A percentile compares a stretch with the other conserved stretches of the same genome.
Conservation (phyloP, 2,888 invertebrate genomes). For the Eutolmus rufibarbis region DNA sequence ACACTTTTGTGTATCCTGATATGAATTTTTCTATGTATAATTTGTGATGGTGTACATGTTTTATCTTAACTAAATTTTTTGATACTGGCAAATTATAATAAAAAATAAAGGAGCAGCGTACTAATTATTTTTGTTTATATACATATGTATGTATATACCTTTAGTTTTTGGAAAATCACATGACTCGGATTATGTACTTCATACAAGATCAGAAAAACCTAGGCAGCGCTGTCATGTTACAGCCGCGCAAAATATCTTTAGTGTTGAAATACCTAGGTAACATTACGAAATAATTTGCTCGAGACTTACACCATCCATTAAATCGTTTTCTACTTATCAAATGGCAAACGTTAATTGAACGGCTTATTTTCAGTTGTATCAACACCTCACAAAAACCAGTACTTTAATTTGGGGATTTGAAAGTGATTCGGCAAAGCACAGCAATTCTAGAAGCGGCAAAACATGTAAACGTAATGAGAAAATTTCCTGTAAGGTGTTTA, state of each 20-base stretch:
- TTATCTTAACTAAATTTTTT: too few relatives aligned
- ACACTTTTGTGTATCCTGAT: too few relatives aligned
- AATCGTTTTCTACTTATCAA: slow-evolving; percentile 2
- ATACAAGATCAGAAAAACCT: too few relatives aligned
- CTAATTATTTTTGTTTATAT: too few relatives aligned
- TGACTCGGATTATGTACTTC: too few relatives aligned
- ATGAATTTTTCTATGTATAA: too few relatives aligned
- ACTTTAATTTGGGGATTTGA: slow-evolving; percentile 5
- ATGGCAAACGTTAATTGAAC: not conserved
- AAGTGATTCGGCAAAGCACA: not conserved
- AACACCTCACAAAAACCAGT: slow-evolving; percentile 5
- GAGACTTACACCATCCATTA: not conserved
- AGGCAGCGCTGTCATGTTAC: too few relatives aligned
- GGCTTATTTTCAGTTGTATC: slow-evolving; percentile 15
- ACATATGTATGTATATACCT: too few relatives aligned
- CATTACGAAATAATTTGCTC: not conserved
- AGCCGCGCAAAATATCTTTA: not conserved
- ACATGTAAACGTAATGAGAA: not conserved
- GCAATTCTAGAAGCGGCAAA: not conserved
- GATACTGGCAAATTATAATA: too few relatives aligned
- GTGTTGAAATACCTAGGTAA: not conserved
- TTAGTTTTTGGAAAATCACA: too few relatives aligned
- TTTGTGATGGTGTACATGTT: too few relatives aligned
- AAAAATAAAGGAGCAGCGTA: too few relatives aligned
- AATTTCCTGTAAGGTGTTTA: not conserved